Evolutionary conservation across 2,888 invertebrate genomes (phyloP).

Genomic region (Himalopsyche kuldschensis): DNA sequence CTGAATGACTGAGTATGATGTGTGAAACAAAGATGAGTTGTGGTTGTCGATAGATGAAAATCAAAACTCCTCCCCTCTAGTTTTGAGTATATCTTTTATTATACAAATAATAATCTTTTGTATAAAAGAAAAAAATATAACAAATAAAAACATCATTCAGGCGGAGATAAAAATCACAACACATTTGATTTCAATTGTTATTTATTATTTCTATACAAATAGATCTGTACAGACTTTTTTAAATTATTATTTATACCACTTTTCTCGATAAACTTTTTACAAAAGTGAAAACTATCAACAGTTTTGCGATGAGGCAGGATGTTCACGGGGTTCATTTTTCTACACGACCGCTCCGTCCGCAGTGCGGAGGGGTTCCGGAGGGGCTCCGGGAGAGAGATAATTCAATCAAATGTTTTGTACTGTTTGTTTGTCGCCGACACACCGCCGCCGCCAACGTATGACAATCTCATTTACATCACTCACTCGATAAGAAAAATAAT

Average conservation of each 20-base stretch:
- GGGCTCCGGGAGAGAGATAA: not conserved
- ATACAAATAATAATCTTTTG: conserved; percentile 20
- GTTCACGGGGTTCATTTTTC: not conserved
- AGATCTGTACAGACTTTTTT: conserved; percentile 64
- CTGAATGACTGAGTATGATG: no score
- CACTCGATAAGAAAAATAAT: not conserved
- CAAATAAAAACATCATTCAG: conserved; percentile 15
- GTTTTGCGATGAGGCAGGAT: conserved; percentile 41
- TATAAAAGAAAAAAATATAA: conserved; percentile 21
- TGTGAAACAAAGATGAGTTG: no score
- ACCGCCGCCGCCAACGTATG: not conserved
- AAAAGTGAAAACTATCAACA: conserved; percentile 63
- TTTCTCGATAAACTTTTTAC: conserved; percentile 62
- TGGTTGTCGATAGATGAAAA: conserved; percentile 9
- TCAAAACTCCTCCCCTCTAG: conserved; percentile 16
- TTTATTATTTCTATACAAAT: conserved; percentile 65
- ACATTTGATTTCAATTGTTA: conserved; percentile 57
- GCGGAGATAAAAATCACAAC: conserved; percentile 32
- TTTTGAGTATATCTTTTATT: conserved; percentile 16
- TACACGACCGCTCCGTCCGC: not conserved
- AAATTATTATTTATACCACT: conserved; percentile 58
- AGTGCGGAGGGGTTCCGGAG: not conserved
- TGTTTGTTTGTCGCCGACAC: not conserved
- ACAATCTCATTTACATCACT: not conserved
- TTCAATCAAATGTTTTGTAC: conserved; percentile 4